These are phyloP conservation scores for Platysternon megacephalum DNA, from an alignment of 2,113 vertebrate species.

Conservation along the genomic window DNA sequence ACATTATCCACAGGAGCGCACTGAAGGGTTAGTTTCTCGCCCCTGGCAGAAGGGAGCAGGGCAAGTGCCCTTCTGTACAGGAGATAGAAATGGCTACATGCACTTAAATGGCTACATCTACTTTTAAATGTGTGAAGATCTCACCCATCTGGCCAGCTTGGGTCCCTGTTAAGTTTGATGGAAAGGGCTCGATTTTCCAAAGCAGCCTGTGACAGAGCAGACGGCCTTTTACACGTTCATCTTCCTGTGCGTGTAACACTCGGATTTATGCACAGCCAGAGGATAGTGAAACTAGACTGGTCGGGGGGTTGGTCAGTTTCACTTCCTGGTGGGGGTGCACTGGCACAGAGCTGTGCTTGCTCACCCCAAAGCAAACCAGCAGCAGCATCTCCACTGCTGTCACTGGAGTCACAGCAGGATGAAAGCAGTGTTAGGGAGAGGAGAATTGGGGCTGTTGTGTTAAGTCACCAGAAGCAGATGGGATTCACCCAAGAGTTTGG, in stretches of 20 bases:
- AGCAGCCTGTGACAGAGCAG: background rate
- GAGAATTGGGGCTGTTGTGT: background rate
- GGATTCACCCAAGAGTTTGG: no score
- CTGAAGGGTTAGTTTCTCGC: slow-evolving; percentile 79
- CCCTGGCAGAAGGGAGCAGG: fast-evolving
- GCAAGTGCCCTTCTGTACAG: fast-evolving
- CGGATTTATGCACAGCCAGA: background rate
- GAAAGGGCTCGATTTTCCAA: background rate
- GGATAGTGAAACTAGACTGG: background rate
- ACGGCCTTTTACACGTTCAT: background rate
- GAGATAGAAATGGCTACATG: background rate
- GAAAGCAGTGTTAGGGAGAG: background rate
- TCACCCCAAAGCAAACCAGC: background rate
- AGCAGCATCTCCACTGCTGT: background rate
- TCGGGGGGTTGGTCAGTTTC: background rate
- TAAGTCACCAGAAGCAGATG: no score
- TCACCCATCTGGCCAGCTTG: background rate
- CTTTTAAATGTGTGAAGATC: background rate
- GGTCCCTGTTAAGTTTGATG: fast-evolving
- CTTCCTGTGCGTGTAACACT: background rate
- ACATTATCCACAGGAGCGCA: slow-evolving; percentile 78
- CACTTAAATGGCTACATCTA: background rate
- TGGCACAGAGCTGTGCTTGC: background rate
- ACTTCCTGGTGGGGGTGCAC: no score
- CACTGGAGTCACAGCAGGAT: background rate